Base-by-base conservation (phyloP, 2,797 vertebrate genomes). In the Pygocentrus nattereri region DNA sequence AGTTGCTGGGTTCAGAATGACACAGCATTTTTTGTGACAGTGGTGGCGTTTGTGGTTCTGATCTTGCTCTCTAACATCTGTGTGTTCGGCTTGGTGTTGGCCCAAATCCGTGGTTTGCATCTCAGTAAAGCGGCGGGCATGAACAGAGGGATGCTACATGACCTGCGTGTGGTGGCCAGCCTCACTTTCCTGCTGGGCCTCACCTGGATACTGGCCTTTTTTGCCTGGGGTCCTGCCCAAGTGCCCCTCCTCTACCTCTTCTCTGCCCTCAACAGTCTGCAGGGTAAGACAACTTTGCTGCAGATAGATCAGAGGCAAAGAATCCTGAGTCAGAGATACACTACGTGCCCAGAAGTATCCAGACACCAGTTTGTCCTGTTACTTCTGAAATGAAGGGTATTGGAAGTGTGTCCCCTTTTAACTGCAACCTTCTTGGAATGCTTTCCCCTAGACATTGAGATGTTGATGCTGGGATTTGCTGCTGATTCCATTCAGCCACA, bases 121-220 rank as follows among this genome's bases (percentile, higher is more conserved):
- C 79, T 85, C 73, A 95, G 94, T 83, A 95, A 90, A 68, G 61
- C 34, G 0, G 74, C 82, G 0, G 76, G 85, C 31, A 87, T 73
- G 64, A 88, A 79, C 16, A 81, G 52, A 6, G 59, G 61, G 27
- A 82, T 92, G 10, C 85, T 96, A 49, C 90, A 91, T 23, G 93
- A 97, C 82, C 34, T 97, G 85, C 95, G 92, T 90, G 94, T 93
- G 0, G 93, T 94, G 30, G 93, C 90, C 74, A 95, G 97, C 74
- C 92, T 98, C 79, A 96, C 95, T 0, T 93, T 96, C 76, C 93
- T 98, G 83, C 90, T 97, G 52, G 97, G 96, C 21, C 92, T 99
- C 87, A 97, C 95, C 0, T 98, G 96, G 96, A 89, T 90, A 0
- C 88, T 97, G 80, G 95, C 89, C 30, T 96, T 98, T 79, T 95